These are phyloP conservation scores for Caenorhabditis zanzibari DNA, from an alignment of 2,888 invertebrate species.

Conservation along the genomic window DNA sequence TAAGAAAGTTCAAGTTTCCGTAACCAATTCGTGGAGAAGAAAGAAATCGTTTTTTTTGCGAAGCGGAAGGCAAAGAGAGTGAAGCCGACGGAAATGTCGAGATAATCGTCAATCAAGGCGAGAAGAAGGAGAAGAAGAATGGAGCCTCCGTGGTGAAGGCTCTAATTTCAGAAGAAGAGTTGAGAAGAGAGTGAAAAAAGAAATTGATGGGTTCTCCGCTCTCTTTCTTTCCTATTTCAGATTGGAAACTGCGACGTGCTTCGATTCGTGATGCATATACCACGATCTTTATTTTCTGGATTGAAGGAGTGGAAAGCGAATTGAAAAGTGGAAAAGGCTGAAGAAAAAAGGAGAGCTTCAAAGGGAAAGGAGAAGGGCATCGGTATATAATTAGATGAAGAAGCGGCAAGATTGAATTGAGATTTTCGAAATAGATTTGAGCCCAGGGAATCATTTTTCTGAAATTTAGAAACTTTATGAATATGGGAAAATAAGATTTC, in stretches of 20 bases:
- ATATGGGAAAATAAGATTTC: too few species aligned
- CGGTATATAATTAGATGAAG: slow-evolving; percentile 49
- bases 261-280: slow-evolving; percentile 8
- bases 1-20: slow-evolving; percentile 61
- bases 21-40: slow-evolving; percentile 51
- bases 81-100: slow-evolving; percentile 60
- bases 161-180: slow-evolving; percentile 60
- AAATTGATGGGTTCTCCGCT: slow-evolving; percentile 51
- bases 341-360: not conserved
- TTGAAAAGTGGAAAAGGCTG: slow-evolving; percentile 13
- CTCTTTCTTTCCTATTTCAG: slow-evolving; percentile 40
- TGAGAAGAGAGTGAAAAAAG: slow-evolving; percentile 27
- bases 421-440: slow-evolving; percentile 32
- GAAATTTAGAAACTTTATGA: not conserved
- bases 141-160: slow-evolving; percentile 35
- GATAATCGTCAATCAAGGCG: slow-evolving; percentile 64
- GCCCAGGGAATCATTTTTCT: not conserved
- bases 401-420: slow-evolving; percentile 47
- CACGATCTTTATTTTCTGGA: slow-evolving; percentile 42
- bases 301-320: slow-evolving; percentile 16
- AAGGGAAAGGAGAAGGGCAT: slow-evolving; percentile 17
- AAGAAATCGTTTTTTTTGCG: slow-evolving; percentile 6
- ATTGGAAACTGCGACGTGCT: slow-evolving; percentile 2
- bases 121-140: slow-evolving; percentile 20
- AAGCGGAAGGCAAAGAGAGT: slow-evolving; percentile 24